phyloP scores from a whole-genome alignment of 1,140 invertebrate genomes.

The Campodea augens region DNA sequence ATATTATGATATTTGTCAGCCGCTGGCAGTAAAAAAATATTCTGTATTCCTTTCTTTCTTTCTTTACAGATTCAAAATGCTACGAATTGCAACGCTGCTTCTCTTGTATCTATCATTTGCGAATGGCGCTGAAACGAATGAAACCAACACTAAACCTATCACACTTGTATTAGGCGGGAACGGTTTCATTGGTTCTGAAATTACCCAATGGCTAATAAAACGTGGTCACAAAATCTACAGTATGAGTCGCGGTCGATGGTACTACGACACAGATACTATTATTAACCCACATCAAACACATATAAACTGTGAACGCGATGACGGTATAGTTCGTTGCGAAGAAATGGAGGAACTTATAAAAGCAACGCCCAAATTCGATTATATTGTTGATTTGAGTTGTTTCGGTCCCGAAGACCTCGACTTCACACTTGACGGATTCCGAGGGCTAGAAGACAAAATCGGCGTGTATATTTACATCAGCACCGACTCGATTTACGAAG shows the following conservation, averaged over 20 bases:
- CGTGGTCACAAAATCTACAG: constrained; percentile 19
- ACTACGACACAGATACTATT: constrained; percentile 24
- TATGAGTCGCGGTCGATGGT: constrained; percentile 28
- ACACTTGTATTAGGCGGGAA: constrained; percentile 29
- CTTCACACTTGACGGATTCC: constrained; percentile 20
- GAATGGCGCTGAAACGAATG: not conserved
- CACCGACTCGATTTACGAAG: constrained; percentile 31
- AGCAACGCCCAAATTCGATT: constrained; percentile 19
- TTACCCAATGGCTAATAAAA: constrained; percentile 20
- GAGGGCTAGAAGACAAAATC: constrained; percentile 19
- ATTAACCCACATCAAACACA: constrained; percentile 23
- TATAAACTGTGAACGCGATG: constrained; percentile 24
- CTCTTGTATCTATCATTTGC: too few relatives aligned
- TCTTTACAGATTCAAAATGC: too few relatives aligned
- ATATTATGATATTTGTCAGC: too few relatives aligned
- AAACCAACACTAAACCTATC: constrained; percentile 9
- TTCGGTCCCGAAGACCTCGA: constrained; percentile 22
- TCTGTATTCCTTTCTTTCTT: too few relatives aligned
- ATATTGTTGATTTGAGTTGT: constrained; percentile 28
- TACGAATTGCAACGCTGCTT: too few relatives aligned
- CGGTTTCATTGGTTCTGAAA: constrained; percentile 26
- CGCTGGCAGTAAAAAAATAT: too few relatives aligned
- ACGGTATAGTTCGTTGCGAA: constrained; percentile 19
- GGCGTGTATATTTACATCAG: constrained; percentile 28
- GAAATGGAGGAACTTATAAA: constrained; percentile 18